phyloP scores from a whole-genome alignment of 2,888 invertebrate genomes.

The Meghimatium bilineatum region DNA sequence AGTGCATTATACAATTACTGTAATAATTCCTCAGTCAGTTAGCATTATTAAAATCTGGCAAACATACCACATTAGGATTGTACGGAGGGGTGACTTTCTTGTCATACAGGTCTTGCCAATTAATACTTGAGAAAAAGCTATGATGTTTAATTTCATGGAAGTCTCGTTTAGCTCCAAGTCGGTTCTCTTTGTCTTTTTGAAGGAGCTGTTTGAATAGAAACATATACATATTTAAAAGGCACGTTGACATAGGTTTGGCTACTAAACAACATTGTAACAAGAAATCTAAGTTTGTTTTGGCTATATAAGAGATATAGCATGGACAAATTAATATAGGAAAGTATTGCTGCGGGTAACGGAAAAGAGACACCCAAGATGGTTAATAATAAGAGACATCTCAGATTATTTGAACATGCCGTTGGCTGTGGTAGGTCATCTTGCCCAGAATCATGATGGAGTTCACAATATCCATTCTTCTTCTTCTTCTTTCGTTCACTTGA shows the following conservation, averaged over 20 bases:
- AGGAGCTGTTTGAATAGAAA: conserved; percentile 77
- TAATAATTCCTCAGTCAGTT: neutral
- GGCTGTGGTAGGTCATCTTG: no score
- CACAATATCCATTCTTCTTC: no score
- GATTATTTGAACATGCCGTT: no score
- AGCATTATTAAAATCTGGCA: neutral
- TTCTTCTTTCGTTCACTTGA: no score
- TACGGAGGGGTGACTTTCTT: conserved; percentile 80
- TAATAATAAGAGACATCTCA: no score
- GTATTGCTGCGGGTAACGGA: no score
- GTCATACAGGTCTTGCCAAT: conserved; percentile 80
- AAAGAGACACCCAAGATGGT: no score
- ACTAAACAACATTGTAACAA: no score
- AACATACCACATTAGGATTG: conserved; percentile 80
- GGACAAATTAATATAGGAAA: no score
- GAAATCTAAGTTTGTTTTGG: no score
- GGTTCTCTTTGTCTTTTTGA: conserved; percentile 80
- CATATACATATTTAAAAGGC: neutral
- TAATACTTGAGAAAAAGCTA: conserved; percentile 80
- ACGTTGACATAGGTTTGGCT: no score
- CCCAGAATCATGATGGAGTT: no score
- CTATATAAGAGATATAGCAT: neutral
- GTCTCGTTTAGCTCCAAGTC: conserved; percentile 80
- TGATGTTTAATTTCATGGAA: conserved; percentile 80
- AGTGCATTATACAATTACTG: neutral